A percentile compares a stretch with the other conserved stretches of the same genome.
phyloP scores from a whole-genome alignment of 2,797 vertebrate genomes.

The Urophycis tenuis region DNA sequence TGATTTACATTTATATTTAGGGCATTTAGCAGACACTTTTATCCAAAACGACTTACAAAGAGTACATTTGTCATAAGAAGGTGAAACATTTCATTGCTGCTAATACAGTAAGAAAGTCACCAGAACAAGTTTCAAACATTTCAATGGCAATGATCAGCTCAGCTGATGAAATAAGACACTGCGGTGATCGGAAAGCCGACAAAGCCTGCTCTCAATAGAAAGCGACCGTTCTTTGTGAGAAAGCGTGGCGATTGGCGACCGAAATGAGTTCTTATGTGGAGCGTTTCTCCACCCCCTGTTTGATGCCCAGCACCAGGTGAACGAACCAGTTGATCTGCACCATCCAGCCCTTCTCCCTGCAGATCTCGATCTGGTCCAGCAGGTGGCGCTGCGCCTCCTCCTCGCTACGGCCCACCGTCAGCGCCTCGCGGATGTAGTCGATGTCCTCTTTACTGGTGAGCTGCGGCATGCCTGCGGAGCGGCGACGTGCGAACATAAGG shows the following conservation, averaged over 20 bases:
- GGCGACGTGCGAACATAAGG: background rate
- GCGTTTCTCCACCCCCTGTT: slow-evolving; percentile 94
- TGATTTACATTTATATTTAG: too few relatives aligned
- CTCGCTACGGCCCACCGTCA: slow-evolving; percentile 86
- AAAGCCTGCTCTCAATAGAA: too few relatives aligned
- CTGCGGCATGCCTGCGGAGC: slow-evolving; percentile 68
- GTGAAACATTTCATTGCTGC: too few relatives aligned
- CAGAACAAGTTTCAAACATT: too few relatives aligned
- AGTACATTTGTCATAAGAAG: too few relatives aligned
- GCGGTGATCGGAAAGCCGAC: too few relatives aligned
- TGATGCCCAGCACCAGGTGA: slow-evolving; percentile 94
- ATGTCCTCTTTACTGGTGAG: slow-evolving; percentile 97
- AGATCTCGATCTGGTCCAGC: slow-evolving; percentile 96
- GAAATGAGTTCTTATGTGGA: slow-evolving; percentile 68
- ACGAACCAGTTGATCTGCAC: slow-evolving; percentile 99
- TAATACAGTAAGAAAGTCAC: too few relatives aligned
- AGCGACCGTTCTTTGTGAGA: too few relatives aligned
- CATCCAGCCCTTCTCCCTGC: slow-evolving; percentile 98
- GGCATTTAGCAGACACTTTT: too few relatives aligned
- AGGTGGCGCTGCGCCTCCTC: slow-evolving; percentile 93
- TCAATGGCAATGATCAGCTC: background rate
- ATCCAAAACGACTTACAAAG: too few relatives aligned
- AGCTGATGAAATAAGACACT: background rate
- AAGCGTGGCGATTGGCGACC: too few relatives aligned
- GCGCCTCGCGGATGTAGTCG: slow-evolving; percentile 91